These are phyloP conservation scores for Pedicia rivosa DNA, from an alignment of 2,888 invertebrate species.

Conservation along the genomic window DNA sequence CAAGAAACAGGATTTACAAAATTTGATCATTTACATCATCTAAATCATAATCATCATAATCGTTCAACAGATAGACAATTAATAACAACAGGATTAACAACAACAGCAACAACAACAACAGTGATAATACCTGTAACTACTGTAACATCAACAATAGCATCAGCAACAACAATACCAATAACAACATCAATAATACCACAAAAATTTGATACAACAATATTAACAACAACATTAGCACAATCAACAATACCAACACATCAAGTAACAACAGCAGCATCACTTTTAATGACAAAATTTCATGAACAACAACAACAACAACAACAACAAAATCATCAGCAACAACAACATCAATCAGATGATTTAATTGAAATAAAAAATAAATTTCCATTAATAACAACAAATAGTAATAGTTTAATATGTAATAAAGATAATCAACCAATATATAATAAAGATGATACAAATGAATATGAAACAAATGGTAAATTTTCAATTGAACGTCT, in stretches of 20 bases:
- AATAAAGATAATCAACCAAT: slow-evolving; percentile 4
- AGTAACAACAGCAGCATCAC: slow-evolving; percentile 2
- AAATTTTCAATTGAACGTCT: slow-evolving; percentile 27
- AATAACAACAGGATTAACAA: slow-evolving; percentile 10
- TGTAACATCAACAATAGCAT: slow-evolving; percentile 6
- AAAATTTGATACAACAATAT: slow-evolving; percentile 3
- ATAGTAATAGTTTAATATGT: not conserved
- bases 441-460: slow-evolving; percentile 4
- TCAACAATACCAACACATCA: slow-evolving; percentile 4
- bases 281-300: slow-evolving; percentile 3
- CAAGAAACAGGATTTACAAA: too few species aligned
- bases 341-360: too few species aligned
- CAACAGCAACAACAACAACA: slow-evolving; percentile 13
- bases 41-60: not conserved
- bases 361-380: not conserved
- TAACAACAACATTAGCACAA: slow-evolving; percentile 14
- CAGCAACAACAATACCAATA: slow-evolving; percentile 12
- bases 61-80: not conserved
- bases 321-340: too few species aligned
- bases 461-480: slow-evolving; percentile 16
- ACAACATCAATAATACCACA: slow-evolving; percentile 12
- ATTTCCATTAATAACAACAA: not conserved
- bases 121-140: slow-evolving; percentile 6
- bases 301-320: too few species aligned
- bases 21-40: slow-evolving; percentile 1